Conservation (phyloP, 2,797 vertebrate species). For the Chlorospingus flavigularis region DNA sequence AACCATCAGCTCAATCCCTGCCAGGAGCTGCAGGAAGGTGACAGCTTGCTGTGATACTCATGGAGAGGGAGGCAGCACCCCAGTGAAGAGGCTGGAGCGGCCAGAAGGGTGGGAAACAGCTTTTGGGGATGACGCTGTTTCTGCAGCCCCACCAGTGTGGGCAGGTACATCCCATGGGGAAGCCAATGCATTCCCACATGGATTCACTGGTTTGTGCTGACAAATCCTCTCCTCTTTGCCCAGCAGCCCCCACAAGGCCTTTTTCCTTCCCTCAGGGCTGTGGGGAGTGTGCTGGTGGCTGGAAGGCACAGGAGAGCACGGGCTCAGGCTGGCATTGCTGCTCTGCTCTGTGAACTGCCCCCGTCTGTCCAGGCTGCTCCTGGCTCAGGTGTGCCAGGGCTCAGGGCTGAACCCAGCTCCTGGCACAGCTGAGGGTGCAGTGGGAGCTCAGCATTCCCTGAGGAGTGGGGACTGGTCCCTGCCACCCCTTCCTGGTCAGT, state of each 20-base stretch:
- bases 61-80: not conserved
- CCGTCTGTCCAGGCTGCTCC: not conserved
- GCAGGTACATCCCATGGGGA: fast-evolving
- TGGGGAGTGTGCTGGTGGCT: fast-evolving
- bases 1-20: fast-evolving
- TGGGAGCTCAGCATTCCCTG: not conserved
- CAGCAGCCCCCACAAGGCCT: not conserved
- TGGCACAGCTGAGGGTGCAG: fast-evolving
- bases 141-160: fast-evolving
- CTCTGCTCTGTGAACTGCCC: slow-evolving; percentile 8
- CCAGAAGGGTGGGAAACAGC: fast-evolving
- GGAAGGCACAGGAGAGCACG: not conserved
- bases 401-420: not conserved
- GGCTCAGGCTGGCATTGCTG: slow-evolving; percentile 22
- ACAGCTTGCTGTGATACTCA: not conserved
- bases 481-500: fast-evolving
- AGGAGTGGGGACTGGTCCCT: not conserved
- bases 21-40: not conserved
- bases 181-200: fast-evolving
- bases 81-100: not conserved
- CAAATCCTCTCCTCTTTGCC: not conserved
- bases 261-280: not conserved
- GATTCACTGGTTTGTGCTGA: not conserved
- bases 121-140: not conserved
- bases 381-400: slow-evolving; percentile 12